Conservation (phyloP, 1,140 invertebrate species). For the Drosophila kikkawai region DNA sequence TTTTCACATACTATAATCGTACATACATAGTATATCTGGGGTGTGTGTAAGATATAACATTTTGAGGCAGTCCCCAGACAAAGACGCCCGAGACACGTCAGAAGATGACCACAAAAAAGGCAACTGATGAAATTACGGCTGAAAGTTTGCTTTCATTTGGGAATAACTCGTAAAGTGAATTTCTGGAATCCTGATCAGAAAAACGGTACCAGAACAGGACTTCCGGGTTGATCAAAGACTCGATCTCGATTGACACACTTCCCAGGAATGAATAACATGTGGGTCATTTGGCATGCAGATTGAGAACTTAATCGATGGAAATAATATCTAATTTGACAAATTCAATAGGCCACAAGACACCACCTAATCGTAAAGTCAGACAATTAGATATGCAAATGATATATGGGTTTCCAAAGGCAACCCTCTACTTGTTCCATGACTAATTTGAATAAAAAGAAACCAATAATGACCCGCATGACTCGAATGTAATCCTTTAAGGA, state of each 20-base stretch:
- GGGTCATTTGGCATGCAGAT: slow-evolving; percentile 79
- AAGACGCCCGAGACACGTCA: slow-evolving; percentile 46
- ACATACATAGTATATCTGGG: not conserved
- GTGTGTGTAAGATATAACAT: slow-evolving; percentile 17
- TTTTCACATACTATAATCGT: not conserved
- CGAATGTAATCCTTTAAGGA: slow-evolving; percentile 68
- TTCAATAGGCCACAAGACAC: slow-evolving; percentile 50
- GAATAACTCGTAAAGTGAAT: slow-evolving; percentile 22
- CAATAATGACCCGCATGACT: slow-evolving; percentile 73
- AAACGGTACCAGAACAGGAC: slow-evolving; percentile 17
- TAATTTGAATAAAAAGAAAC: slow-evolving; percentile 48
- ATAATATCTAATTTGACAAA: slow-evolving; percentile 72
- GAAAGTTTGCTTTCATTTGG: slow-evolving; percentile 37
- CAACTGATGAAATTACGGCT: slow-evolving; percentile 44
- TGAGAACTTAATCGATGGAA: slow-evolving; percentile 68
- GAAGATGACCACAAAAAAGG: slow-evolving; percentile 11
- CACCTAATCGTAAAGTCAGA: slow-evolving; percentile 38
- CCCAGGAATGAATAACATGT: slow-evolving; percentile 48
- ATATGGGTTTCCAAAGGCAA: slow-evolving; percentile 47
- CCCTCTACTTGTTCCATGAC: slow-evolving; percentile 42
- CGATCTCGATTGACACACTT: slow-evolving; percentile 60
- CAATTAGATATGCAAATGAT: slow-evolving; percentile 76
- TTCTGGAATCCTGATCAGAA: slow-evolving; percentile 38
- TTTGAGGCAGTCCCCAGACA: slow-evolving; percentile 70
- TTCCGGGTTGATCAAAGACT: slow-evolving; percentile 35